Percentiles rank a stretch among this genome's conserved stretches.
Evolutionary conservation across 2,888 invertebrate genomes (phyloP).

Genomic region (Lottia scabra): DNA sequence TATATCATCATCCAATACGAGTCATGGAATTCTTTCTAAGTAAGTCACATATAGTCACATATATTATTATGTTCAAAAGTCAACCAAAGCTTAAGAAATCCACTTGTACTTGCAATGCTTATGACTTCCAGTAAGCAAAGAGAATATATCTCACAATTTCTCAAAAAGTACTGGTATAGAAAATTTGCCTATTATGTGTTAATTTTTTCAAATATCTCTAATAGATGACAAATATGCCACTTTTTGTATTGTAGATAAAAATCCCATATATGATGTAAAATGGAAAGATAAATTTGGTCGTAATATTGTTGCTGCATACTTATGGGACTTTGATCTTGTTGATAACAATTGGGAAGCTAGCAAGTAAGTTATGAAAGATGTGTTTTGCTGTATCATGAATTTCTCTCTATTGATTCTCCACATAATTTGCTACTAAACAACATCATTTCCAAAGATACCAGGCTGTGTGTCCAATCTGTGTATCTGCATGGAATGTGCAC

Average conservation of each 20-base stretch:
- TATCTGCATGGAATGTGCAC: too few relatives aligned
- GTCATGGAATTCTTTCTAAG: slow-evolving; percentile 65
- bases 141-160: too few relatives aligned
- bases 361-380: slow-evolving; percentile 27
- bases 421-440: too few relatives aligned
- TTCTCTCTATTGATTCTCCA: too few relatives aligned
- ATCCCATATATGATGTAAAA: slow-evolving; percentile 43
- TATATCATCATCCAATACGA: slow-evolving; percentile 61
- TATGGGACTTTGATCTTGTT: slow-evolving; percentile 62
- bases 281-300: slow-evolving; percentile 66
- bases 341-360: slow-evolving; percentile 27
- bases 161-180: too few relatives aligned
- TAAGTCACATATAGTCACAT: slow-evolving; percentile 34
- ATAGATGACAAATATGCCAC: too few relatives aligned
- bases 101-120: neutral
- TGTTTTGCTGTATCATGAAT: too few relatives aligned
- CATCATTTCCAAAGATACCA: too few relatives aligned
- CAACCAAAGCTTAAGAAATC: neutral
- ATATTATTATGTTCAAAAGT: neutral
- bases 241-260: slow-evolving; percentile 41
- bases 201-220: too few relatives aligned
- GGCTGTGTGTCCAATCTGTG: too few relatives aligned
- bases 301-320: slow-evolving; percentile 67
- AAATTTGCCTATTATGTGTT: too few relatives aligned
- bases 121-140: too few relatives aligned